Percentiles rank a stretch among this genome's conserved stretches.
Conservation (phyloP, 2,888 invertebrate genomes). For the Noctua janthe region DNA sequence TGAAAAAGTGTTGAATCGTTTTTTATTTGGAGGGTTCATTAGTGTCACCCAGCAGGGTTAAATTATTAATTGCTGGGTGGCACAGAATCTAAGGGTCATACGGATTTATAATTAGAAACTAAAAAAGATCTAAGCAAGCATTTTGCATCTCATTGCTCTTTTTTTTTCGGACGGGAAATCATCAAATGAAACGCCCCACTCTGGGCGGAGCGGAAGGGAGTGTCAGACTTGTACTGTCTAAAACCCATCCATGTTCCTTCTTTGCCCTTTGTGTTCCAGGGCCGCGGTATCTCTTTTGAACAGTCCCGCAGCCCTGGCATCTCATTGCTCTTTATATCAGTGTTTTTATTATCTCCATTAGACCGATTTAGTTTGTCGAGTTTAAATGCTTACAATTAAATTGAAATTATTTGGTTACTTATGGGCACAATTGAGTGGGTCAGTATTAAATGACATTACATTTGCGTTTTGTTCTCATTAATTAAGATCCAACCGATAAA, state of each 20-base stretch:
- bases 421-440: constrained; percentile 13
- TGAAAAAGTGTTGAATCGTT: constrained; percentile 2
- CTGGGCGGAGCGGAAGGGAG: too few relatives aligned
- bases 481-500: background rate
- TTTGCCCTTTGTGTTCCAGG: too few relatives aligned
- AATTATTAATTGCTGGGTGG: constrained; percentile 19
- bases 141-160: background rate
- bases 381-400: constrained; percentile 18
- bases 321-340: too few relatives aligned
- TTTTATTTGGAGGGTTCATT: background rate
- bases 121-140: constrained; percentile 25
- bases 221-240: too few relatives aligned
- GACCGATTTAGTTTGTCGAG: background rate
- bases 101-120: background rate
- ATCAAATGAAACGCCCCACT: too few relatives aligned
- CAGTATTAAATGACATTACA: constrained; percentile 8
- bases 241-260: too few relatives aligned
- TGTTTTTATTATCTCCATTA: background rate
- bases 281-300: too few relatives aligned
- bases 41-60: constrained; percentile 32
- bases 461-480: background rate
- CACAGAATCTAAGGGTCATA: constrained; percentile 2
- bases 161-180: too few relatives aligned
- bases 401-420: background rate
- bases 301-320: too few relatives aligned